These are phyloP conservation scores for Microcebus ravelobensis DNA, from an alignment of 2,113 vertebrate genomes.

Conservation along the genomic window DNA sequence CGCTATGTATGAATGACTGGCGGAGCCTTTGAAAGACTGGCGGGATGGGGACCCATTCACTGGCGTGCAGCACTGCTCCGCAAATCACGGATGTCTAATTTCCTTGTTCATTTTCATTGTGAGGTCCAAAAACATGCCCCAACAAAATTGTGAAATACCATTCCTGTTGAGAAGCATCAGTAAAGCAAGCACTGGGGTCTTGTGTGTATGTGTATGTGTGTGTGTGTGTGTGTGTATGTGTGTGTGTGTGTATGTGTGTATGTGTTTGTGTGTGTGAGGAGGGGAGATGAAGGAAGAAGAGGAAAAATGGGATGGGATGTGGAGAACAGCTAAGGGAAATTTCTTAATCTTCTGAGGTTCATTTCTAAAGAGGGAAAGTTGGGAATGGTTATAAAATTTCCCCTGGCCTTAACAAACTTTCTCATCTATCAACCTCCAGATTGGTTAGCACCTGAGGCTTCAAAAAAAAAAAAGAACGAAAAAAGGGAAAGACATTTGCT, in stretches of 20 bases:
- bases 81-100: background rate
- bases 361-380: background rate
- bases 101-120: background rate
- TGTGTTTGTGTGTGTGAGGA: background rate
- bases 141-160: background rate
- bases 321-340: background rate
- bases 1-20: background rate
- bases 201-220: background rate
- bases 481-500: background rate
- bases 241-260: background rate
- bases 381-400: background rate
- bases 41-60: background rate
- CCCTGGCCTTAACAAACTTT: background rate
- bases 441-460: slow-evolving; percentile 24
- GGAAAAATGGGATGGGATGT: background rate
- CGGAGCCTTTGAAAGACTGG: background rate
- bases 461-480: background rate
- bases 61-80: background rate
- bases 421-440: background rate
- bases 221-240: background rate
- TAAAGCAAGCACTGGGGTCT: background rate
- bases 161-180: background rate
- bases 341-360: background rate
- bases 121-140: background rate
- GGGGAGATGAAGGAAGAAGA: background rate